Conservation (phyloP, 2,797 vertebrate genomes). For the Leptatherina wallacei region DNA sequence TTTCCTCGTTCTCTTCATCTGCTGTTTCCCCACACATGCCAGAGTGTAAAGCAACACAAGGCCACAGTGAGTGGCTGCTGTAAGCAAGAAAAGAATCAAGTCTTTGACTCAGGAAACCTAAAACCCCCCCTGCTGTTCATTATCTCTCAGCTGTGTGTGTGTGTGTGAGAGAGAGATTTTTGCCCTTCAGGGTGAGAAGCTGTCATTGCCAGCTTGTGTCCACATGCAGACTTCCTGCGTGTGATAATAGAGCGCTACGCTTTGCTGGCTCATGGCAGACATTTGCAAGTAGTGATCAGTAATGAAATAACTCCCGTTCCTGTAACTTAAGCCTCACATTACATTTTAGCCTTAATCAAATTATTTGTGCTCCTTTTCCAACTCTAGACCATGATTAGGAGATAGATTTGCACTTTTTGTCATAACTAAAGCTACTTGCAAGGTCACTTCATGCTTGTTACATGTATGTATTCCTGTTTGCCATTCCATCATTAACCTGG, state of each 20-base stretch:
- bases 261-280: conserved; percentile 72
- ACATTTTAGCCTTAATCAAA: neutral
- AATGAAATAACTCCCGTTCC: conserved; percentile 1
- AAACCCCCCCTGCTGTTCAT: conserved; percentile 65
- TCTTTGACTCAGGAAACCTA: conserved; percentile 48
- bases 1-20: conserved; percentile 19
- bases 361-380: conserved; percentile 4
- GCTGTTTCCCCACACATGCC: conserved; percentile 8
- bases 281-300: conserved; percentile 82
- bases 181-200: conserved; percentile 47
- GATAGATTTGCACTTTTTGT: conserved; percentile 9
- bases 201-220: conserved; percentile 74
- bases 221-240: conserved; percentile 58
- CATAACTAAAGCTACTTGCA: conserved; percentile 79
- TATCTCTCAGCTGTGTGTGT: conserved; percentile 28
- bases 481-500: conserved; percentile 83
- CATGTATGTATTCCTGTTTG: conserved; percentile 81
- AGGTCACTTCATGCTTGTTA: conserved; percentile 80
- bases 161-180: conserved; percentile 9
- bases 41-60: conserved; percentile 26
- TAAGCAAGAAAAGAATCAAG: conserved; percentile 34
- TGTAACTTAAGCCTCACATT: conserved; percentile 11
- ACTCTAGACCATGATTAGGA: neutral
- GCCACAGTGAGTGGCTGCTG: conserved; percentile 19
- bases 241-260: conserved; percentile 71